Evolutionary conservation across 35 echinoderm and acorn worm genomes (phyloP).

Genomic region (Ophioderma brevispina): DNA sequence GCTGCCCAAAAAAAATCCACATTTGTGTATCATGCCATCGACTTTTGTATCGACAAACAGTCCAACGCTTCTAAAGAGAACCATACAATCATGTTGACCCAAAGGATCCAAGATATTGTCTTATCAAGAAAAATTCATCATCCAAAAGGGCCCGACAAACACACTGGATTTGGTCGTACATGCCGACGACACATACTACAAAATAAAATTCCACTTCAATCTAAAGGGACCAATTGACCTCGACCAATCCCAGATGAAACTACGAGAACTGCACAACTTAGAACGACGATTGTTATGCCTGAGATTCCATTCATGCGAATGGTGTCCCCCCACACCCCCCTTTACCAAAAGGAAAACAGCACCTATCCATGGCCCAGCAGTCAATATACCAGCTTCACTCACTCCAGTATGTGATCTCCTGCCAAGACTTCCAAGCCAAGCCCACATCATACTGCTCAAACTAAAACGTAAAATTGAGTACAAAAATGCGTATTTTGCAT

Average conservation of each 20-base stretch:
- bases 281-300: not conserved
- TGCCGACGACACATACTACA: not conserved
- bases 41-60: not conserved
- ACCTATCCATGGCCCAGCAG: not conserved
- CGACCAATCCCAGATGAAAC: not conserved
- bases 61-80: too few species aligned
- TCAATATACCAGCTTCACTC: not conserved
- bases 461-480: not conserved
- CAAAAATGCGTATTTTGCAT: not conserved
- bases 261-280: not conserved
- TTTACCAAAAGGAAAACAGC: slow-evolving; percentile 14
- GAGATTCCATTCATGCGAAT: slow-evolving; percentile 20
- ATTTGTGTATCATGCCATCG: not conserved
- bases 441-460: not conserved
- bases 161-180: not conserved
- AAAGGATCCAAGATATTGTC: not conserved
- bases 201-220: slow-evolving; percentile 6
- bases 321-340: too few species aligned
- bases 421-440: not conserved
- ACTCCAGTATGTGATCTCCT: not conserved
- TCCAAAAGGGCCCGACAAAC: not conserved
- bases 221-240: not conserved
- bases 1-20: too few species aligned
- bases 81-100: not conserved
- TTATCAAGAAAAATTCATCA: not conserved